Evolutionary conservation across 2,888 invertebrate species (phyloP), one percentile per base, ranked within the genome.

Genomic region (Pegoplata infirma): DNA sequence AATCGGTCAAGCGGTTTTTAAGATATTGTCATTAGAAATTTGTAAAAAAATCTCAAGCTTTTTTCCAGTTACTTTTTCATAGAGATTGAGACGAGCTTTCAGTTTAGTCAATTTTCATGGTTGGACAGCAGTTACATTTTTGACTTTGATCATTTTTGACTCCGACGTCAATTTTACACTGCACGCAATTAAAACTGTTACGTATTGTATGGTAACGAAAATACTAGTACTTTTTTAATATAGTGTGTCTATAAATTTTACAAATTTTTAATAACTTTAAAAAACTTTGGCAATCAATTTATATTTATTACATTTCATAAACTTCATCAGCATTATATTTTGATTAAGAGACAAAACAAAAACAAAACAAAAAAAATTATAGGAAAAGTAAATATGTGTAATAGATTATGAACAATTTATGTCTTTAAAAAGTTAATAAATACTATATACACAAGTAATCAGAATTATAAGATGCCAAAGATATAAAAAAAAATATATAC

Each of bases 281-380:
- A 10, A 53, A 66, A 66, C 25, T 66, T 66, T 46, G 23, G 14
- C 68, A 32, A 58, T 68, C 10, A 36, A 58, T 68, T 64, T 19
- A 10, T 7, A 40, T 51, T 64, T 53, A 64, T 64, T 14, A 28
- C 47, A 51, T 64, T 66, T 47, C 16, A 40, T 40, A 68, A 58
- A 68, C 58, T 68, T 68, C 47, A 36, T 47, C 58, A 49, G 36
- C 32, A 36, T 49, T 14, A 40, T 56, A 40, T 21, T n/a, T 55
- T 28, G 17, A 28, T 28, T 16, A 14, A 14, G 10, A 12, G 46
- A 5, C 36, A 40, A 59, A 23, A 21, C 23, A 46, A 46, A 46
- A 61, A 47, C 23, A 46, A 46, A 46, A 61, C 28, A 47, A 21
- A 3, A 51, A 47, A 1, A 8, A 10, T 7, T 5, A 25, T 14